Evolutionary conservation across 35 echinoderm and acorn worm species (phyloP), one percentile per base, ranked within the genome.

Genomic region (Ptychodera flava): DNA sequence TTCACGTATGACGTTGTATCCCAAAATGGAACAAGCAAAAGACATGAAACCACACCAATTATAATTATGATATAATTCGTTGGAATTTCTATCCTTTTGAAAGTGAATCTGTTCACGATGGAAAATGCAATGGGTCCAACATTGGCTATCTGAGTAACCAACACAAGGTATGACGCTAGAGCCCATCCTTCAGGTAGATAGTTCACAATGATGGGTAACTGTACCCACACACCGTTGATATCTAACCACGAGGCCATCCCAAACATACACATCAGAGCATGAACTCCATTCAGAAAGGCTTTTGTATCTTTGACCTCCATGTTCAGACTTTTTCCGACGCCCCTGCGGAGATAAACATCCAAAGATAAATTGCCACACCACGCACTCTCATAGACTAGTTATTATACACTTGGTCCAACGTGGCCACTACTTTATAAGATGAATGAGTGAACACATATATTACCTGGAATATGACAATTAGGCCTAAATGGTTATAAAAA

Each of bases 171-270:
- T 1, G 96, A 99, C 32, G 92, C 90, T 27, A 99, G 64, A 28
- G 83, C 89, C 80, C 90, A 99, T 2, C 88, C 89, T 86, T 99
- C 96, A 33, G 96, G 96, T 38, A 99, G 94, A 6, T 92, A 35
- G 22, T 93, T 33, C 0, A 99, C 96, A 16, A 99, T 77, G 0
- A 99, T 89, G 12, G 96, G 96, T 0, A 99, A 92, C 78, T 99
- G 92, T 29, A 99, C 92, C 96, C 90, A 94, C 1, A 99, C 80
- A 80, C 96, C 96, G 83, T 94, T 99, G 79, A 94, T 99, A 35
- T 90, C 92, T 0, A 99, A 88, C 96, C 96, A 99, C 12, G 96
- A 94, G 76, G 92, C 96, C 28, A 90, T 92, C 0, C 96, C 96
- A 80, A 99, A 99, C 0, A 94, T 31, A 34, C 91, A 85, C 14